Percentiles rank a stretch among this genome's conserved stretches.
Conservation (phyloP, 2,888 invertebrate genomes). For the Tipula helvola region DNA sequence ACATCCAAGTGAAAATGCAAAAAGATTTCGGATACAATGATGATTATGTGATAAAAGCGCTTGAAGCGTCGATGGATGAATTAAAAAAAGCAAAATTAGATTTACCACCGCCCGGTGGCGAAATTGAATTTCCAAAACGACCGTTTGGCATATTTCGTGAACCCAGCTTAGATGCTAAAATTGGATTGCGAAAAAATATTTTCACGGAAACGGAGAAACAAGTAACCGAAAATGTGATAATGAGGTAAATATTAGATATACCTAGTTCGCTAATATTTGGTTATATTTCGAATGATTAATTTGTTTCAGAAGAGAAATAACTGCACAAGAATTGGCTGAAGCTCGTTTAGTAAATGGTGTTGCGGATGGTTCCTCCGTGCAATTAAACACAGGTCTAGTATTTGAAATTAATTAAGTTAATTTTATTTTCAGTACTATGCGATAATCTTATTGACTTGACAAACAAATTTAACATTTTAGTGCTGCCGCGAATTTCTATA, state of each 20-base stretch:
- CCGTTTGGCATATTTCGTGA: conserved; percentile 70
- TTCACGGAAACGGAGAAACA: conserved; percentile 62
- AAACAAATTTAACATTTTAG: not conserved
- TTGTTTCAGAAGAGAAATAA: conserved; percentile 17
- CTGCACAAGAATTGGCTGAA: conserved; percentile 19
- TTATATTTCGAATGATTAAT: not conserved
- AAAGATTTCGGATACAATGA: conserved; percentile 82
- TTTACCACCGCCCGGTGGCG: conserved; percentile 58
- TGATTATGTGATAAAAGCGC: conserved; percentile 66
- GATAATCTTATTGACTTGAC: not conserved
- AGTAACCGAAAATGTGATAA: conserved; percentile 54
- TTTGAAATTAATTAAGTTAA: not conserved
- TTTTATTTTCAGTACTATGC: not conserved
- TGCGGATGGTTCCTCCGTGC: conserved; percentile 18
- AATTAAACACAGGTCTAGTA: conserved; percentile 19
- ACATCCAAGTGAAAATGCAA: conserved; percentile 69
- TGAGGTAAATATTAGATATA: conserved; percentile 32
- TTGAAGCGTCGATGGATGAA: conserved; percentile 73
- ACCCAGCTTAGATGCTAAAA: conserved; percentile 57
- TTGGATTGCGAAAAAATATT: conserved; percentile 54
- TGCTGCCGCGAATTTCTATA: conserved; percentile 11
- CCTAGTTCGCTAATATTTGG: not conserved
- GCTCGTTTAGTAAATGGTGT: conserved; percentile 17
- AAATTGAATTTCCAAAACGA: conserved; percentile 62
- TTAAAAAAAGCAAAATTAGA: conserved; percentile 67